Evolutionary conservation across 2,113 vertebrate species (phyloP), one percentile per base, ranked within the genome.

Genomic region (Apaloderma vittatum): DNA sequence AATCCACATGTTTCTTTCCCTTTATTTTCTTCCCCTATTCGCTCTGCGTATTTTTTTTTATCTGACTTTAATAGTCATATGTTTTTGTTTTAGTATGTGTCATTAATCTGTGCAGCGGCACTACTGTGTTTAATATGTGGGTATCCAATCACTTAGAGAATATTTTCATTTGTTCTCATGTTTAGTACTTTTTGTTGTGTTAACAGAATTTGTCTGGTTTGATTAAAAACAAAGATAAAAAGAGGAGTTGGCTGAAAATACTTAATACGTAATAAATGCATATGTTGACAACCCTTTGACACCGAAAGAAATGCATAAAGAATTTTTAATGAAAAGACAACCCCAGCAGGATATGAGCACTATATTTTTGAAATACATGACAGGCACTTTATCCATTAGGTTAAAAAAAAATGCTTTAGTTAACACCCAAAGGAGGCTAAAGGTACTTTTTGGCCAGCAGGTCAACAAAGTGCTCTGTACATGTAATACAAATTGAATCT

Each of bases 221-320:
- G 67, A 75, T 79, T 88, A 88, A 94, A 90, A 79, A 8, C 26
- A 76, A 80, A 73, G 34, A 76, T n/a, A 66, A 86, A 91, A 90
- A 13, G 22, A 92, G 48, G 63, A 20, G 32, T 82, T 59, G 48
- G 27, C 52, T 75, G 77, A 75, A 92, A 90, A 66, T 68, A 7
- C 86, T 92, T 86, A 88, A 67, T 97, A 90, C 85, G 92, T 90
- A 63, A 93, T 82, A 68, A 88, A 37, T 59, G 12, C 9, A 29
- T 67, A 21, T 58, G 70, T 51, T 94, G 91, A 67, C 91, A 93
- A 40, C n/a, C 18, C 20, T 93, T 63, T 86, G 90, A 91, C 68
- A 81, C n/a, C 10, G n/a, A 72, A 36, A 86, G 43, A 88, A 86
- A 90, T 36, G 71, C 8, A 43, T 63, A 65, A 80, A 57, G 26